Conservation (phyloP, 2,113 vertebrate genomes). For the Ahaetulla prasina region DNA sequence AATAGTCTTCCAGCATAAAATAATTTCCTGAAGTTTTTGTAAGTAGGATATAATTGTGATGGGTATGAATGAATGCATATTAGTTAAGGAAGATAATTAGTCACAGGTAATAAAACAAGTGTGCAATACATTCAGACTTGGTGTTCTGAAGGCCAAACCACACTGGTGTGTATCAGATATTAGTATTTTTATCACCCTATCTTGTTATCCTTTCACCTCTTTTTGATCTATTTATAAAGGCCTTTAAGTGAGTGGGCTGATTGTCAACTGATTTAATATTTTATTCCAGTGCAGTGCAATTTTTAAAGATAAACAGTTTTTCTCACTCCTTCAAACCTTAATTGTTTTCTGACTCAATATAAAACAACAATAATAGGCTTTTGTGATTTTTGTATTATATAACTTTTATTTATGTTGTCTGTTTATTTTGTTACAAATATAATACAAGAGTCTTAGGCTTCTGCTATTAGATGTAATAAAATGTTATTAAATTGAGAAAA, state of each 20-base stretch:
- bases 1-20: background rate
- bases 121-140: slow-evolving; percentile 7
- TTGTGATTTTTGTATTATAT: slow-evolving; percentile 18
- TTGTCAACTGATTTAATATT: slow-evolving; percentile 37
- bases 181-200: background rate
- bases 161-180: background rate
- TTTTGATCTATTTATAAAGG: slow-evolving; percentile 46
- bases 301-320: slow-evolving; percentile 42
- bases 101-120: background rate
- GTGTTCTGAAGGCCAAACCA: slow-evolving; percentile 11
- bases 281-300: slow-evolving; percentile 33
- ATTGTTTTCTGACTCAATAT: slow-evolving; percentile 6
- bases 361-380: slow-evolving; percentile 23
- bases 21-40: background rate
- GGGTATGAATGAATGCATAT: background rate
- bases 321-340: slow-evolving; percentile 20
- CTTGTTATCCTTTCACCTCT: slow-evolving; percentile 26
- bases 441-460: background rate
- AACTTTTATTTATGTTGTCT: background rate
- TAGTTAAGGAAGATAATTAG: background rate
- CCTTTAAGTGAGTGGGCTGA: slow-evolving; percentile 12
- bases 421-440: background rate
- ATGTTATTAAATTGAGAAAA: background rate
- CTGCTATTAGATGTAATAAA: background rate
- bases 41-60: background rate